A percentile compares a stretch with the other conserved stretches of the same genome.
phyloP scores from a whole-genome alignment of 2,113 vertebrate genomes.

The Nerophis lumbriciformis region DNA sequence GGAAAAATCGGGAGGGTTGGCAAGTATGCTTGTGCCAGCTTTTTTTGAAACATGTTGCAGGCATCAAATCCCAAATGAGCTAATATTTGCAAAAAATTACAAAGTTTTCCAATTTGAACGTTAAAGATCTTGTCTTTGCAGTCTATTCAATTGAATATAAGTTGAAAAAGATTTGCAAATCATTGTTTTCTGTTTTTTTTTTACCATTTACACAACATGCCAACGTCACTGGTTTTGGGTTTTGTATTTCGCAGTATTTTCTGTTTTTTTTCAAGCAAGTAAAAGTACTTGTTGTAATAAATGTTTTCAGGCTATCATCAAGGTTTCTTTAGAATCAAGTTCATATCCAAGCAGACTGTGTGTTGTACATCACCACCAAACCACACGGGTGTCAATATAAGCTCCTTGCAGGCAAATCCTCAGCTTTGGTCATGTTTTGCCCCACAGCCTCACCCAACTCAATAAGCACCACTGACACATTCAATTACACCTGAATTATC shows the following conservation, averaged over 20 bases:
- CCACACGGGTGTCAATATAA: slow-evolving; percentile 15
- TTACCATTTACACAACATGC: no score
- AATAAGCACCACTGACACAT: slow-evolving; percentile 40
- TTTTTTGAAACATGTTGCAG: no score
- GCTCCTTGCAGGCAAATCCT: slow-evolving; percentile 3
- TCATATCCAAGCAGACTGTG: slow-evolving; percentile 4
- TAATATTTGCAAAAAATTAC: no score
- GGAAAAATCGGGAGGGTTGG: no score
- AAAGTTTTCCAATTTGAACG: no score
- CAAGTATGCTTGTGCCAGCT: no score
- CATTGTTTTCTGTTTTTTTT: no score
- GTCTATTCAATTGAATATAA: no score
- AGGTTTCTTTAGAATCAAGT: background rate
- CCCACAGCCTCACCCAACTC: slow-evolving; percentile 35
- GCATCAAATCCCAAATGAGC: no score
- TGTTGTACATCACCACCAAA: slow-evolving; percentile 15
- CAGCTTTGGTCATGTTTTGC: slow-evolving; percentile 28
- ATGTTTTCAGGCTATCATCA: no score
- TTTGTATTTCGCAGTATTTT: background rate
- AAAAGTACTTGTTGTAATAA: background rate
- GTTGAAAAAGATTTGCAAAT: no score
- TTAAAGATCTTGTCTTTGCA: no score
- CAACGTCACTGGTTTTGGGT: background rate
- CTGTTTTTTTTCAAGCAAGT: background rate
- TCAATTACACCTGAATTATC: slow-evolving; percentile 54